phyloP scores from a whole-genome alignment of 1,140 invertebrate genomes.

The Heliothis virescens region DNA sequence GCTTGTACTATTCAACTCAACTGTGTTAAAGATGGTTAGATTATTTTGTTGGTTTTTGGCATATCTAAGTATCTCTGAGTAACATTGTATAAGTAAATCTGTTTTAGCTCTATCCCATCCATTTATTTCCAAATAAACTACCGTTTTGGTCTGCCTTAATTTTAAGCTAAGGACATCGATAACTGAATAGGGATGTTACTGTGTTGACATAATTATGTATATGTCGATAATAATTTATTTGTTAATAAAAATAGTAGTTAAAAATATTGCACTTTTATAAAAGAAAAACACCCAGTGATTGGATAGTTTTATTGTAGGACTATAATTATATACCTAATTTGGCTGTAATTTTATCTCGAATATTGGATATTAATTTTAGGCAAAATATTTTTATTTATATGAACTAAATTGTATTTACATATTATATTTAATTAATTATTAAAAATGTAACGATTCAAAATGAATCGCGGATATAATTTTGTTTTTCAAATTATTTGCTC shows the following conservation, averaged over 20 bases:
- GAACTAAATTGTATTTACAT: background rate
- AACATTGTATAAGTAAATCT: too few species aligned
- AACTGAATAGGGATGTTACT: conserved; percentile 1
- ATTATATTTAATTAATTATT: background rate
- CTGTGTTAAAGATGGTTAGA: too few species aligned
- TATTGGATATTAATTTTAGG: background rate
- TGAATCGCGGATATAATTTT: background rate
- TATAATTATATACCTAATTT: conserved; percentile 9
- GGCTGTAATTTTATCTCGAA: conserved; percentile 23
- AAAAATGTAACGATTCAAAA: background rate
- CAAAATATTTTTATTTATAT: conserved; percentile 3
- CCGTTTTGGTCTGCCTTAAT: too few species aligned
- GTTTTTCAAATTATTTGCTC: conserved; percentile 50
- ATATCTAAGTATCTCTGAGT: too few species aligned
- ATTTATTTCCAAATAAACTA: too few species aligned
- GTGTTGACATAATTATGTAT: background rate
- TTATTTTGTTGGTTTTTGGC: too few species aligned
- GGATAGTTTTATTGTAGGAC: conserved; percentile 8
- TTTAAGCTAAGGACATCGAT: too few species aligned
- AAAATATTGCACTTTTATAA: conserved; percentile 18
- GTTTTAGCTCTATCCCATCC: too few species aligned
- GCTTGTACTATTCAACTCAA: too few species aligned
- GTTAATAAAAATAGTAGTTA: background rate
- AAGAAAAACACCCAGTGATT: conserved; percentile 18
- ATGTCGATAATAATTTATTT: background rate